Conservation (phyloP, 2,113 vertebrate genomes). For the Corythornis vintsioides region DNA sequence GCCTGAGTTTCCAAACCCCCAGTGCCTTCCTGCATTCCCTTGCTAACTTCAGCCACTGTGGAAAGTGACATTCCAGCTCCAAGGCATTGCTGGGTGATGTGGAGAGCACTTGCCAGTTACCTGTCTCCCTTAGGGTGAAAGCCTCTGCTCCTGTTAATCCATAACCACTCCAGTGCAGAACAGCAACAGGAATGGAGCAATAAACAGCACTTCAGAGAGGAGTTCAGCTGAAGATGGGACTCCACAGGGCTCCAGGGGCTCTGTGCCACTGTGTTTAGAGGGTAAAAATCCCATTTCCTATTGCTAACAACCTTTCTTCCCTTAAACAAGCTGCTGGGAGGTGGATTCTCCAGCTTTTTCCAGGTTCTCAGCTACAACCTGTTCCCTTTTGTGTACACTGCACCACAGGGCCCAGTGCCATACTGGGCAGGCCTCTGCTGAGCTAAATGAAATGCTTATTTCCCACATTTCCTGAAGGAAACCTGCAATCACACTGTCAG, state of each 20-base stretch:
- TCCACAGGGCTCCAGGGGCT: background rate
- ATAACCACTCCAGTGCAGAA: background rate
- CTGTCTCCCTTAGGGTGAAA: background rate
- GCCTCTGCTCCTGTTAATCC: background rate
- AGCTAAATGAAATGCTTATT: background rate
- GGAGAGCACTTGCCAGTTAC: background rate
- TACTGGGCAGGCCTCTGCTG: background rate
- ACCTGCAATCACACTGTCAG: background rate
- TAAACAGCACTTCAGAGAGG: background rate
- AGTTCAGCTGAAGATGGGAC: background rate
- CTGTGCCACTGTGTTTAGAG: background rate
- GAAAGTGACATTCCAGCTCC: background rate
- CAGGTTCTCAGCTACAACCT: background rate
- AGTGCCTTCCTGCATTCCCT: background rate
- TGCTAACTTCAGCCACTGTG: background rate
- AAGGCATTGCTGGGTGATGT: background rate
- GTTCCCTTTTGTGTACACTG: background rate
- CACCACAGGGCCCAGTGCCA: background rate
- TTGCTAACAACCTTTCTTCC: background rate
- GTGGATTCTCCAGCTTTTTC: background rate
- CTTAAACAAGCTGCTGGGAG: background rate
- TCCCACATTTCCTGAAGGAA: background rate
- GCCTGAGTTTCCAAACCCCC: background rate
- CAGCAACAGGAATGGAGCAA: background rate
- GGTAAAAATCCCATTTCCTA: background rate